These are phyloP conservation scores for Augiades crinisus DNA, from an alignment of 2,888 invertebrate genomes.

Conservation along the genomic window DNA sequence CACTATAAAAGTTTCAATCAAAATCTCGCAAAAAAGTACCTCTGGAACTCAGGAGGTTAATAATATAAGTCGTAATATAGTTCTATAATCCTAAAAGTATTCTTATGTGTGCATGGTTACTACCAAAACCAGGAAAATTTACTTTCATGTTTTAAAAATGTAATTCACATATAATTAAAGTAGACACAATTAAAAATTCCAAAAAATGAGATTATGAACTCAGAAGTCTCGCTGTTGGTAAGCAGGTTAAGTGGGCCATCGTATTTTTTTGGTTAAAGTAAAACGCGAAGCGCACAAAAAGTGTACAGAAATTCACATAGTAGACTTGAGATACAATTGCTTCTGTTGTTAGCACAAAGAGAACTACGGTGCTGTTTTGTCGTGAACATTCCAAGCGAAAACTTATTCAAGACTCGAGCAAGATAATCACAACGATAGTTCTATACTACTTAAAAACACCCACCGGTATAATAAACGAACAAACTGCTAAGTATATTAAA, in stretches of 20 bases:
- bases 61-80: too few relatives aligned
- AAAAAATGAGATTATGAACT: neutral
- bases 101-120: too few relatives aligned
- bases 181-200: too few relatives aligned
- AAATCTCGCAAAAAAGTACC: too few relatives aligned
- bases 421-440: constrained; percentile 37
- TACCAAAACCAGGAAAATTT: too few relatives aligned
- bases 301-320: constrained; percentile 1
- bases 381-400: constrained; percentile 21
- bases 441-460: constrained; percentile 51
- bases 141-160: too few relatives aligned
- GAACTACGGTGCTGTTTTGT: constrained; percentile 9
- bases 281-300: neutral
- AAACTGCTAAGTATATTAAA: constrained; percentile 63
- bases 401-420: constrained; percentile 30
- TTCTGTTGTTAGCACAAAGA: constrained; percentile 17
- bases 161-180: neutral
- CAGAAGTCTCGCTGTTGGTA: neutral
- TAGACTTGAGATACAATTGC: constrained; percentile 4
- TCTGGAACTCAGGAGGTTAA: too few relatives aligned
- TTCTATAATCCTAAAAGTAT: neutral
- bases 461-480: constrained; percentile 62
- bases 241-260: neutral
- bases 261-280: neutral
- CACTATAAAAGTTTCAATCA: too few relatives aligned